Conservation (phyloP, 2,888 invertebrate genomes). For the Synanthedon tipuliformis region DNA sequence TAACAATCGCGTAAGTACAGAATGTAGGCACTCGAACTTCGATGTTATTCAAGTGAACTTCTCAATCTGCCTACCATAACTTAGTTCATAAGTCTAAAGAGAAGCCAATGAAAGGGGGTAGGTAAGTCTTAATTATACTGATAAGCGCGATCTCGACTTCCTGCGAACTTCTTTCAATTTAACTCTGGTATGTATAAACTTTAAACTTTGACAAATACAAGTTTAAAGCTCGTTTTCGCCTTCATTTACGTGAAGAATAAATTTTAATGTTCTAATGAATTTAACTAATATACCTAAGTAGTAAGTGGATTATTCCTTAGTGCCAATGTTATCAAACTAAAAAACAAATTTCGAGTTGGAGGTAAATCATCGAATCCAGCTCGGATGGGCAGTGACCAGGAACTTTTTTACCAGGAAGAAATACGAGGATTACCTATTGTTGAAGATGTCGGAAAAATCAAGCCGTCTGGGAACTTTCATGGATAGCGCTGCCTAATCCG, state of each 20-base stretch:
- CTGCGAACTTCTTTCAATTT: slow-evolving; percentile 9
- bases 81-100: slow-evolving; percentile 4
- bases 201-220: slow-evolving; percentile 5
- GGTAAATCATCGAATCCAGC: too few relatives aligned
- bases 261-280: not conserved
- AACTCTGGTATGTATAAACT: slow-evolving; percentile 3
- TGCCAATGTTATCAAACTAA: too few relatives aligned
- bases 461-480: too few relatives aligned
- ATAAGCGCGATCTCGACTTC: slow-evolving; percentile 5
- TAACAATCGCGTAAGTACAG: not conserved
- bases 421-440: too few relatives aligned
- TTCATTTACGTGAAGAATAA: not conserved
- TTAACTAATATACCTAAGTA: not conserved
- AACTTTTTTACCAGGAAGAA: too few relatives aligned
- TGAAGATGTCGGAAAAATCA: too few relatives aligned
- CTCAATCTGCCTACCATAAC: slow-evolving; percentile 7
- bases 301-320: not conserved
- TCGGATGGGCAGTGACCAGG: too few relatives aligned
- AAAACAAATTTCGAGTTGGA: too few relatives aligned
- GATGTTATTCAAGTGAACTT: slow-evolving; percentile 1
- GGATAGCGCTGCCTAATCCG: too few relatives aligned
- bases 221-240: slow-evolving; percentile 1
- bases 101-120: slow-evolving; percentile 10
- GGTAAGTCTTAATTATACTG: slow-evolving; percentile 11
- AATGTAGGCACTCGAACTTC: not conserved